Conservation (phyloP, 2,797 vertebrate genomes). For the Aldrovandia affinis region DNA sequence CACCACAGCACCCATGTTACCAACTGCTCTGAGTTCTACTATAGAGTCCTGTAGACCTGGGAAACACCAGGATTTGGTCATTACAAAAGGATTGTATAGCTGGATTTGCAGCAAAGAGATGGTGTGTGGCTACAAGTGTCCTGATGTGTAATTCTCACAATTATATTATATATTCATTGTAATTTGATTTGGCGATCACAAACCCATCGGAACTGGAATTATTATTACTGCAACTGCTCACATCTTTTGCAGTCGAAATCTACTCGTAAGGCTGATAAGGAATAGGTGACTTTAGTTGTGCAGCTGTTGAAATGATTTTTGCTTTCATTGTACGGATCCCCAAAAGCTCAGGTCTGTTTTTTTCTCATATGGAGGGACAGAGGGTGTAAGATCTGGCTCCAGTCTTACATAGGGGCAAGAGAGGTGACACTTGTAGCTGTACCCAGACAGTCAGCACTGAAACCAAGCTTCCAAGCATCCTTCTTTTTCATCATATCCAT, state of each 20-base stretch:
- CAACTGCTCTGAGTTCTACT: not conserved
- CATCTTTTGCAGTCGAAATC: not conserved
- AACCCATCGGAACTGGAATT: not conserved
- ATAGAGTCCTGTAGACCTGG: not conserved
- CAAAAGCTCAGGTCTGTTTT: conserved; percentile 20
- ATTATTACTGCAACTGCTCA: not conserved
- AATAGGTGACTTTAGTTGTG: not conserved
- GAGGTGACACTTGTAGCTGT: not conserved
- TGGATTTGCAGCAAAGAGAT: not conserved
- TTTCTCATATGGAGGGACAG: conserved; percentile 27
- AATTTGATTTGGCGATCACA: not conserved
- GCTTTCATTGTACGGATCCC: not conserved
- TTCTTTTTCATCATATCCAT: conserved; percentile 1
- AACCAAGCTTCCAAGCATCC: not conserved
- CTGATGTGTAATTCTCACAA: not conserved
- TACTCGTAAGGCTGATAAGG: not conserved
- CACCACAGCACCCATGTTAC: not conserved
- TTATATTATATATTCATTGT: not conserved
- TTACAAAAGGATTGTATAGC: not conserved
- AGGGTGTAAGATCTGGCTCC: conserved; percentile 19
- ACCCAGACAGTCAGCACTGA: not conserved
- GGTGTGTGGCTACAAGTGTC: not conserved
- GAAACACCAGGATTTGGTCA: conserved; percentile 2
- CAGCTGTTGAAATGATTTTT: not conserved
- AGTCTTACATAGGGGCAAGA: conserved; percentile 19